Base-by-base conservation (phyloP, 2,797 vertebrate species). In the Hephaestus fuliginosus region DNA sequence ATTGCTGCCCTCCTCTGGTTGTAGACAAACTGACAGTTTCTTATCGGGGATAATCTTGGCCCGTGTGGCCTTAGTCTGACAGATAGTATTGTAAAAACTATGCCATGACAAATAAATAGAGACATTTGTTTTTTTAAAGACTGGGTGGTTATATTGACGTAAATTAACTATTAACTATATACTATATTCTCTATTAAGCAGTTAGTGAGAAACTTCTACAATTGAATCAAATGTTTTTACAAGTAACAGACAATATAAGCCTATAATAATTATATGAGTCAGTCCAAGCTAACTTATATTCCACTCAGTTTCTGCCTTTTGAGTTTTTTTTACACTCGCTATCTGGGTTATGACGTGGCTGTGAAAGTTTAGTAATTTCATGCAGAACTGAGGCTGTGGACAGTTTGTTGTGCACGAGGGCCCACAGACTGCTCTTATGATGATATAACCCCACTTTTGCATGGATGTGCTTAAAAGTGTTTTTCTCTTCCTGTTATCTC, bases 1-100 rank as follows among this genome's bases (percentile, higher is more conserved):
- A 1, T 36, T 94, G 92, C 92, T 94, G 94, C 92, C 93, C 92
- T 90, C 94, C 44, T 66, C 81, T 94, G 93, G 90, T 83, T 53
- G 46, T 3, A 44, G 0, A 57, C 69, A 36, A 39, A 55, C 48
- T 74, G 8, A 81, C 81, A 87, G 48, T 46, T 74, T 76, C 41
- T 28, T n/a, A 6, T 33, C 10, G 30, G 46, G 28, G 18, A 18
- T 20, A 18, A 17, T 1, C 3, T 43, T n/a, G 20, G 4, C 0
- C 43, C 20, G 33, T 44, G 36, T 28, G 22, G 52, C 30, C 14
- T 76, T 22, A 22, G 48, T 48, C 46, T 41, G 14, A 49, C 15
- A 8, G 15, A 15, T 2, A 8, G 3, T 65, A 5, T 20, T n/a
- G 10, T 30, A n/a, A 66, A 74, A 2, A 14, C 62, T 43, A 49